phyloP scores from a whole-genome alignment of 2,888 invertebrate species.

The Scaptomyza cyrtandrae region DNA sequence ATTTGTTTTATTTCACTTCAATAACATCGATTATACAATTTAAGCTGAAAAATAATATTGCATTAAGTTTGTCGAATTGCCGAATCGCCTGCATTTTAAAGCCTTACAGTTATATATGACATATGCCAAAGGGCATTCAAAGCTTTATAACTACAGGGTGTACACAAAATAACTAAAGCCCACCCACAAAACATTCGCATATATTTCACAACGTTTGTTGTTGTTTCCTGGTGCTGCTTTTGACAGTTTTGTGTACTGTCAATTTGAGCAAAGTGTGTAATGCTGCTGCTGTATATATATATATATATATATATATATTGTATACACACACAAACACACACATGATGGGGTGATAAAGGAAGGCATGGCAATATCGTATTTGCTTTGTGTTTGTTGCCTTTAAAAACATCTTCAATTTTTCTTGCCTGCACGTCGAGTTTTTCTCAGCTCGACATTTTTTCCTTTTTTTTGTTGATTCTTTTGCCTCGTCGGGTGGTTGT shows the following conservation, averaged over 20 bases:
- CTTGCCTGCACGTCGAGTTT: slow-evolving; percentile 57
- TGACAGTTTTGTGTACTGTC: slow-evolving; percentile 79
- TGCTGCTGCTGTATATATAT: slow-evolving; percentile 54
- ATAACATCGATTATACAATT: too few relatives aligned
- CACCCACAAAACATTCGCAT: slow-evolving; percentile 49
- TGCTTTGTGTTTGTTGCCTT: slow-evolving; percentile 54
- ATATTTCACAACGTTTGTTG: slow-evolving; percentile 54
- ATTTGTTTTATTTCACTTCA: too few relatives aligned
- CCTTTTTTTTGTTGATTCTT: slow-evolving; percentile 2
- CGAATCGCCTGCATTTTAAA: too few relatives aligned
- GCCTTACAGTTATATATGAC: neutral
- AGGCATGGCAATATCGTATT: slow-evolving; percentile 45
- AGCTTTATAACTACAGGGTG: slow-evolving; percentile 7
- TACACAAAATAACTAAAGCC: slow-evolving; percentile 14
- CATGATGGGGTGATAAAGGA: slow-evolving; percentile 1
- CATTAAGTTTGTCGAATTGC: too few relatives aligned
- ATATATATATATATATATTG: slow-evolving; percentile 23
- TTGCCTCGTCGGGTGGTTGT: neutral
- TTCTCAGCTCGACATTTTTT: slow-evolving; percentile 15
- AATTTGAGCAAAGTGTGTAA: slow-evolving; percentile 73
- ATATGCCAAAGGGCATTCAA: neutral
- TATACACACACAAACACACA: slow-evolving; percentile 8
- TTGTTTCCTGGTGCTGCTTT: slow-evolving; percentile 57
- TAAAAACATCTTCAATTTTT: slow-evolving; percentile 79
- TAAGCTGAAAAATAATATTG: too few relatives aligned